These are phyloP conservation scores for Blera fallax DNA, from an alignment of 2,888 invertebrate genomes.

Conservation along the genomic window DNA sequence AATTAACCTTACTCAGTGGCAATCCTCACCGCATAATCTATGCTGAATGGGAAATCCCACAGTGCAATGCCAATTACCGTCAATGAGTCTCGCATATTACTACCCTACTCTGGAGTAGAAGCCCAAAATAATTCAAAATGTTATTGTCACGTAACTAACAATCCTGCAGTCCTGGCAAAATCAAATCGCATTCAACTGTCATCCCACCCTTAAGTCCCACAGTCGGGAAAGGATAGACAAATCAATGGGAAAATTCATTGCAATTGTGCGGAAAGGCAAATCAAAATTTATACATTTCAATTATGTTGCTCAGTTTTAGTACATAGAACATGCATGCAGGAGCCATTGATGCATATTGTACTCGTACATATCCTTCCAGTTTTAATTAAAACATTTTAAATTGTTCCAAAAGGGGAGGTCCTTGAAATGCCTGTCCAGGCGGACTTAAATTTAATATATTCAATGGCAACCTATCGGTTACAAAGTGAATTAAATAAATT, in stretches of 20 bases:
- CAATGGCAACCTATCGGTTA: not conserved
- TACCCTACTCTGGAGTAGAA: not conserved
- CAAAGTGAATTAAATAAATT: constrained; percentile 27
- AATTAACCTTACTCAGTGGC: too few relatives aligned
- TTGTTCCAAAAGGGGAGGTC: not conserved
- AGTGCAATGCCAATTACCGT: not conserved
- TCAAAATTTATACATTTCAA: constrained; percentile 42
- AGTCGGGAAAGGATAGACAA: not conserved
- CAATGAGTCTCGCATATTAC: not conserved
- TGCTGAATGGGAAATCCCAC: not conserved
- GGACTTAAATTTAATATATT: constrained; percentile 3
- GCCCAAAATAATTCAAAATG: not conserved
- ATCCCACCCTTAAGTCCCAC: not conserved
- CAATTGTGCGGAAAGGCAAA: constrained; percentile 8
- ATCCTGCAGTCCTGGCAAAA: not conserved
- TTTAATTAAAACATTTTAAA: constrained; percentile 41
- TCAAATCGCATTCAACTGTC: constrained; percentile 24
- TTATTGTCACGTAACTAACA: constrained; percentile 11
- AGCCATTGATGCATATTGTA: not conserved
- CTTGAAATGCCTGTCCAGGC: not conserved
- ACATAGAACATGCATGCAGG: not conserved
- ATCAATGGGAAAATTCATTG: not conserved
- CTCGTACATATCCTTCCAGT: not conserved
- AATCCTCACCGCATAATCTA: too few relatives aligned
- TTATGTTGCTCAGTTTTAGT: not conserved